Percentiles rank a stretch among this genome's conserved stretches.
Evolutionary conservation across 2,797 vertebrate species (phyloP).

Genomic region (Decapterus maruadsi): DNA sequence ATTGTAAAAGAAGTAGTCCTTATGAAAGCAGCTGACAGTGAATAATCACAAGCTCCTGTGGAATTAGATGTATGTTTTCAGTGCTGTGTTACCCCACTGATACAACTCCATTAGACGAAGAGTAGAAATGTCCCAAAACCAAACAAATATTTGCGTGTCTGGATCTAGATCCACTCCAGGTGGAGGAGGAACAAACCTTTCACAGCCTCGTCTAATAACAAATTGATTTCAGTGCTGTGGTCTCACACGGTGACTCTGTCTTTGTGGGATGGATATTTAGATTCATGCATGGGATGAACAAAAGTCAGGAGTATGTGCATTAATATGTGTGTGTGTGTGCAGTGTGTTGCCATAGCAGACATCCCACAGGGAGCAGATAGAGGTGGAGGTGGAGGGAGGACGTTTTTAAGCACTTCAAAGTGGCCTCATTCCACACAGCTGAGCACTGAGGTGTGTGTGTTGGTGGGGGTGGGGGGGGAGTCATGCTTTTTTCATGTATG

Average conservation of each 20-base stretch:
- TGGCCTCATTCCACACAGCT: constrained; percentile 80
- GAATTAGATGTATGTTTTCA: not conserved
- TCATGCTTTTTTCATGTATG: too few relatives aligned
- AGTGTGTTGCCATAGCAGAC: constrained; percentile 71
- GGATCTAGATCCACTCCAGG: not conserved
- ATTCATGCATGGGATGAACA: constrained; percentile 25
- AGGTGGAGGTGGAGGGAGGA: constrained; percentile 55
- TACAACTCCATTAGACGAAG: not conserved
- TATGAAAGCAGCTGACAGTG: not conserved
- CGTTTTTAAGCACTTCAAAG: constrained; percentile 80
- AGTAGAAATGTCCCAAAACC: not conserved
- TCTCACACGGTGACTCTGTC: not conserved
- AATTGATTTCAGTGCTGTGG: constrained; percentile 29
- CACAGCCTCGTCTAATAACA: not conserved
- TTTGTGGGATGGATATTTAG: constrained; percentile 40
- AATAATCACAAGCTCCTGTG: not conserved
- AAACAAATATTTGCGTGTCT: not conserved
- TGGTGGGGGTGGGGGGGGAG: not conserved
- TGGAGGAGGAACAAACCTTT: not conserved
- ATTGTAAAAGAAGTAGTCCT: not conserved
- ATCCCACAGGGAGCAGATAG: constrained; percentile 69
- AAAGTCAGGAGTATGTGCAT: not conserved
- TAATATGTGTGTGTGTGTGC: constrained; percentile 14
- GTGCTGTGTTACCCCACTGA: not conserved
- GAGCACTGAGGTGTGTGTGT: constrained; percentile 67